Base-by-base conservation (phyloP, 37 sponge, comb jelly and placozoan species). In the Spongilla lacustris region DNA sequence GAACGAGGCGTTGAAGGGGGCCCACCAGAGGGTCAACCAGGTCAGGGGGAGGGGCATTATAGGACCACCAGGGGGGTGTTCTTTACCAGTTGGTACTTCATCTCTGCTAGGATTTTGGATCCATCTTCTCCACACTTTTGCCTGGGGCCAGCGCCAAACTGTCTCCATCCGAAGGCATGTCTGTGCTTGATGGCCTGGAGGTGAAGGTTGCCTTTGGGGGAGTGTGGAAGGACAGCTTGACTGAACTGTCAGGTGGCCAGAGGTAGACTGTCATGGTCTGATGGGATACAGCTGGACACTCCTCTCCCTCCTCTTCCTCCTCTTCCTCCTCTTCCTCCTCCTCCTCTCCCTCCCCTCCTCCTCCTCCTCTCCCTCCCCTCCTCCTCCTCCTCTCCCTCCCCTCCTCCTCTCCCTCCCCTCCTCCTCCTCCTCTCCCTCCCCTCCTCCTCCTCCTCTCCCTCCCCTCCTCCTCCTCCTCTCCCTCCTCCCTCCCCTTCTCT, bases 61-160 rank as follows among this genome's bases (percentile, higher is more conserved):
- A 46, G 46, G 4, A 69, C 3, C 28, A 69, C 10, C 25, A 69
- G 28, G 4, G 71, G 27, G 10, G 25, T 72, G 29, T 72, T 69
- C 27, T 14, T n/a, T 72, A 75, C 41, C 8, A 32, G 1, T 4
- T 35, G 36, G 29, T 41, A 41, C 41, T 9, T 41, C n/a, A n/a
- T n/a, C n/a, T n/a, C n/a, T n/a, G n/a, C n/a, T 81, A 98, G 94
- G 99, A 98, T 66, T 98, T 98, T 91, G 94, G 94, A 27, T 97
- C 97, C 67, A 98, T 98, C 31, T 98, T 97, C 89, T 89, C 93
- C 72, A 93, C 97, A 0, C 89, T 98, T 31, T 91, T 98, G 35
- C 99, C 99, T 38, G 99, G 99, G 3, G 75, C 99, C 17, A 75
- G 69, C 30, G 99, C 97, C 34, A 82, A 79, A 22, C 93, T 98